A percentile compares a stretch with the other conserved stretches of the same genome.
Evolutionary conservation across 2,797 vertebrate species (phyloP).

Genomic region (Varecia variegata): DNA sequence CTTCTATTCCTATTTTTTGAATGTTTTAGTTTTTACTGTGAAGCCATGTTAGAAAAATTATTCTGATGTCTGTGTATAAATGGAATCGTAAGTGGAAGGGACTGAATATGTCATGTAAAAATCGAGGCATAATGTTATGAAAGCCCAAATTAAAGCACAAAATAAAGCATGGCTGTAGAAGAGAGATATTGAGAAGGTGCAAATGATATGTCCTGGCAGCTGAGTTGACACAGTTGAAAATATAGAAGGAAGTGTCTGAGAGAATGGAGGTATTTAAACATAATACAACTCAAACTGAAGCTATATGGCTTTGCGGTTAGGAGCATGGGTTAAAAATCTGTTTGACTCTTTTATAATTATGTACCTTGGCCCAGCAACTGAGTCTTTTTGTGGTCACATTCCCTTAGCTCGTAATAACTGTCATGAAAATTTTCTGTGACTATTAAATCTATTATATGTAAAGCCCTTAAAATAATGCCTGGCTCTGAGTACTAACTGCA

Average conservation of each 20-base stretch:
- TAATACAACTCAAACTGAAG: background rate
- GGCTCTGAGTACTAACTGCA: background rate
- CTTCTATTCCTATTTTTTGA: background rate
- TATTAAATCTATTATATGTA: background rate
- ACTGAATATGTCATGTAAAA: background rate
- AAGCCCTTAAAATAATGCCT: background rate
- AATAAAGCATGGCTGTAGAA: background rate
- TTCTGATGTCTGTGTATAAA: background rate
- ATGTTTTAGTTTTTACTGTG: background rate
- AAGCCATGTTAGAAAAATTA: background rate
- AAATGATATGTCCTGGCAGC: background rate
- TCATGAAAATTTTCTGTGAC: background rate
- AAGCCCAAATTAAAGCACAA: background rate
- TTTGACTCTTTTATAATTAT: background rate
- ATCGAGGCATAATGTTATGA: background rate
- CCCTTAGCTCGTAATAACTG: background rate
- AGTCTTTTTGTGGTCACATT: background rate
- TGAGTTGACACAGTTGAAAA: background rate
- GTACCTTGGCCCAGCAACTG: background rate
- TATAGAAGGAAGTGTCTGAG: background rate
- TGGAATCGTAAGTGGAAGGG: background rate
- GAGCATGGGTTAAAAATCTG: background rate
- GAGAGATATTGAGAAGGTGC: background rate
- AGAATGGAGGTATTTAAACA: background rate
- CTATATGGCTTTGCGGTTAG: background rate